These are phyloP conservation scores for Aphaenogaster floridana DNA, from an alignment of 1,140 invertebrate genomes.

Conservation along the genomic window DNA sequence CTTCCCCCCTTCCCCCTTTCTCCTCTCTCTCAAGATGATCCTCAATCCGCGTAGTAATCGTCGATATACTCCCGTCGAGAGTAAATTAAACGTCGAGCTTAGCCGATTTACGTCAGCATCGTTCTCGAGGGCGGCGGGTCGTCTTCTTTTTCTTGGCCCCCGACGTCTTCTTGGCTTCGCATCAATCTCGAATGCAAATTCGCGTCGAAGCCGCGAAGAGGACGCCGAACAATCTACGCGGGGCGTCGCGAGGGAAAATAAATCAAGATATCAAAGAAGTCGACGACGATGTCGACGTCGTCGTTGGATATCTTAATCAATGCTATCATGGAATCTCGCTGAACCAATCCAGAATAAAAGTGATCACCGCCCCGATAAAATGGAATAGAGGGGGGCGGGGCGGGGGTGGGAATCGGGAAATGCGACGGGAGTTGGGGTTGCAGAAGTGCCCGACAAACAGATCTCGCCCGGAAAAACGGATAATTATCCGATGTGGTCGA, in stretches of 20 bases:
- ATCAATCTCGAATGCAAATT: slow-evolving; percentile 80
- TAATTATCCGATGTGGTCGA: slow-evolving; percentile 77
- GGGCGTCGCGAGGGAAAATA: slow-evolving; percentile 62
- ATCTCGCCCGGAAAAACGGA: slow-evolving; percentile 71
- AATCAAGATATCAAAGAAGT: slow-evolving; percentile 61
- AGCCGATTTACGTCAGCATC: slow-evolving; percentile 76
- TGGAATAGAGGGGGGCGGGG: neutral
- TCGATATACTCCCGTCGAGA: slow-evolving; percentile 65
- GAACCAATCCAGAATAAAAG: slow-evolving; percentile 65
- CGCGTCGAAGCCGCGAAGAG: slow-evolving; percentile 59
- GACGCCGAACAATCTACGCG: slow-evolving; percentile 72
- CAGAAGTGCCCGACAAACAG: slow-evolving; percentile 79
- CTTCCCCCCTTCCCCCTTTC: neutral
- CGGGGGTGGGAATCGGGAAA: neutral
- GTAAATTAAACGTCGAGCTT: slow-evolving; percentile 80
- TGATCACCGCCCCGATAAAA: slow-evolving; percentile 56
- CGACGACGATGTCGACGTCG: slow-evolving; percentile 29
- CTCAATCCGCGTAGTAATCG: slow-evolving; percentile 53
- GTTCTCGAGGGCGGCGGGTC: slow-evolving; percentile 56
- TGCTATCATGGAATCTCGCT: slow-evolving; percentile 68
- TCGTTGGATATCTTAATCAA: slow-evolving; percentile 79
- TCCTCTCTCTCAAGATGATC: slow-evolving; percentile 26
- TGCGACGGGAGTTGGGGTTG: slow-evolving; percentile 16
- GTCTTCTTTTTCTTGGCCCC: slow-evolving; percentile 41
- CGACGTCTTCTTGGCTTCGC: slow-evolving; percentile 65